Evolutionary conservation across 2,888 invertebrate genomes (phyloP).

Genomic region (Philopedon plagiatum): DNA sequence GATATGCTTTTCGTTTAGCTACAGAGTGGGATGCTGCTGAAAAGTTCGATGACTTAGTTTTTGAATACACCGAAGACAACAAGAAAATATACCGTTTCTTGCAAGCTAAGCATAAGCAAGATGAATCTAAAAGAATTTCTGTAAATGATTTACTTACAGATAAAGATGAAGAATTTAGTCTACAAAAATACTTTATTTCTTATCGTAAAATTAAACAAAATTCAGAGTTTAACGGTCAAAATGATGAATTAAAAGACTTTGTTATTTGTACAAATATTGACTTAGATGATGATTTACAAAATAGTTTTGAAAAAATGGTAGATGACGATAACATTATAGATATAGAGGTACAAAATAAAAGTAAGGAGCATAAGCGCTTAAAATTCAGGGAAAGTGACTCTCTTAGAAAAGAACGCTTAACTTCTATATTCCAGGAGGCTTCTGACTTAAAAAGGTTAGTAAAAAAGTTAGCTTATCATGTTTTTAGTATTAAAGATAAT

Average conservation of each 20-base stretch:
- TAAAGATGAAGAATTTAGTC: constrained; percentile 23
- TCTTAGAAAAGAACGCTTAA: no score
- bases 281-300: neutral
- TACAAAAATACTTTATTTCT: constrained; percentile 41
- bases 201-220: constrained; percentile 31
- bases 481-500: neutral
- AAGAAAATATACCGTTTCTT: constrained; percentile 15
- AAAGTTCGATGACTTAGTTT: constrained; percentile 38
- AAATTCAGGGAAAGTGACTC: neutral
- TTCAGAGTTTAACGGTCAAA: constrained; percentile 11
- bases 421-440: neutral
- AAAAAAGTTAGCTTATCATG: neutral
- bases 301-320: neutral
- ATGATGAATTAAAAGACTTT: constrained; percentile 26
- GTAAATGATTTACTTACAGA: constrained; percentile 16
- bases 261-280: constrained; percentile 37
- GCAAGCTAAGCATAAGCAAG: constrained; percentile 37
- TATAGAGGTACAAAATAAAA: neutral
- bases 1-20: constrained; percentile 15
- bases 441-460: neutral
- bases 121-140: constrained; percentile 19
- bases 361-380: neutral
- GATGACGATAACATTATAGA: neutral
- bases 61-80: constrained; percentile 18
- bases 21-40: constrained; percentile 36